These are phyloP conservation scores for Netelia virgata DNA, from an alignment of 2,888 invertebrate genomes.

Conservation along the genomic window DNA sequence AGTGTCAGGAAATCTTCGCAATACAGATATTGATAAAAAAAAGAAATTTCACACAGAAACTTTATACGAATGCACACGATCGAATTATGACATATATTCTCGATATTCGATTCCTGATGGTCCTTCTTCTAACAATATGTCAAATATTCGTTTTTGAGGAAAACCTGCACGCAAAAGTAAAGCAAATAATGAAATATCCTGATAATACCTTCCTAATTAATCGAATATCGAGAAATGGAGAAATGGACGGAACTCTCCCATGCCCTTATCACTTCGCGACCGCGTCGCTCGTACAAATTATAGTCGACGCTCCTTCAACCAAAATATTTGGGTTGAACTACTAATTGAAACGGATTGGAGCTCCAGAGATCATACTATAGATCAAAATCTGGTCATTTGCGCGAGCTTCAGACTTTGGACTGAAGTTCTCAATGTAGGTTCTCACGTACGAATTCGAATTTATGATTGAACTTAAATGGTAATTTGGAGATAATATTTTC, in stretches of 20 bases:
- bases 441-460: too few relatives aligned
- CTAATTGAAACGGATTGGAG: too few relatives aligned
- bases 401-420: too few relatives aligned
- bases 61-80: slow-evolving; percentile 27
- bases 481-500: too few relatives aligned
- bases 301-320: too few relatives aligned
- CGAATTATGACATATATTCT: slow-evolving; percentile 1
- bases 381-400: too few relatives aligned
- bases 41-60: slow-evolving; percentile 55
- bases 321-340: too few relatives aligned
- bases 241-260: background rate
- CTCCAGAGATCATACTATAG: too few relatives aligned
- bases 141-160: background rate
- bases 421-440: too few relatives aligned
- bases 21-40: slow-evolving; percentile 55
- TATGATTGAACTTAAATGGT: too few relatives aligned
- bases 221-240: slow-evolving; percentile 15
- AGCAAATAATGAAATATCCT: background rate
- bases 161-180: background rate
- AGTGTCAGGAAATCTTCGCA: slow-evolving; percentile 53
- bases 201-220: background rate
- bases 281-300: too few relatives aligned
- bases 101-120: slow-evolving; percentile 39
- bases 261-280: slow-evolving; percentile 23
- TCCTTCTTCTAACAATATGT: slow-evolving; percentile 17